Evolutionary conservation across 2,113 vertebrate species (phyloP), one percentile per base, ranked within the genome.

Genomic region (Cephalopterus ornatus): DNA sequence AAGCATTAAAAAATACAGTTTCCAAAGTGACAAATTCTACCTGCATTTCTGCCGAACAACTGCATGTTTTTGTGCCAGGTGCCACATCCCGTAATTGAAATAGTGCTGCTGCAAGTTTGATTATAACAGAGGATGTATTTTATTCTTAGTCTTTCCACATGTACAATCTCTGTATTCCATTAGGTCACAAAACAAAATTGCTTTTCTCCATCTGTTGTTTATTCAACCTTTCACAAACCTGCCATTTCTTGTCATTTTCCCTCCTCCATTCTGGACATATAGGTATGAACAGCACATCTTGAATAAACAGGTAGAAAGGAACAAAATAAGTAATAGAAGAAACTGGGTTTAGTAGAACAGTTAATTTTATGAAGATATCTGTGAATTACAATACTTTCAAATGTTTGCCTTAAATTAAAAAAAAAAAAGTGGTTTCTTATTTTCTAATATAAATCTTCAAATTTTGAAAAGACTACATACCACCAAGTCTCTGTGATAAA

Each of bases 121-220:
- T 77, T 83, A 20, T 42, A 95, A 76, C 11, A 83, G 49, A 84
- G 56, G 24, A 68, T 55, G 39, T 52, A 35, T 58, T 93, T 70
- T 61, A 11, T n/a, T 62, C 19, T 11, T 44, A 41, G 21, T 17
- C 79, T 88, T 93, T 37, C 39, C 56, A 76, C 73, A 41, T 19
- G 59, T 59, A 85, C n/a, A 96, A 59, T 85, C 78, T 68, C 79
- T 94, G 11, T 61, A 39, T 62, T 95, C 44, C 72, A 46, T 68
- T 76, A 93, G 53, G 52, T 85, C 56, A 85, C 68, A 73, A 94
- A 94, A 55, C 5, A 47, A 80, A 97, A 84, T 86, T 92, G 33
- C 35, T 94, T 95, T 96, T 73, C 91, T 93, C 56, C 14, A 33
- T 92, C 88, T 87, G 50, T 93, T 80, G 88, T 82, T 95, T 95